Evolutionary conservation across 2,888 invertebrate genomes (phyloP), one percentile per base, ranked within the genome.

Genomic region (Odontothrips loti): DNA sequence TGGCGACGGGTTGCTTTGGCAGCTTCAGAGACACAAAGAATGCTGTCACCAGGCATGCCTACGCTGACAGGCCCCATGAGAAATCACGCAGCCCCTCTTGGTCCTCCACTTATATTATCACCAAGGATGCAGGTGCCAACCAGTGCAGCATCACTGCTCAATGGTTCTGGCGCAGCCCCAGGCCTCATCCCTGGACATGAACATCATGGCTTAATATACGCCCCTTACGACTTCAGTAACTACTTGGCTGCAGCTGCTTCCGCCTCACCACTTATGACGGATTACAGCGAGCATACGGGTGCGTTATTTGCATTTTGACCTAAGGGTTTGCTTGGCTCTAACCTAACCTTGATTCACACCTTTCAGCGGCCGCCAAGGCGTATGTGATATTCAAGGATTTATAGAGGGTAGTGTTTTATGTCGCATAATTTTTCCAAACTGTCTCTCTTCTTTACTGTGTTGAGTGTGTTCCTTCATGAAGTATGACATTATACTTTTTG

Each of bases 221-320:
- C 94, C 86, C 91, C 86, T 78, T 96, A 96, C 87, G 96, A 96
- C 87, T 96, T 96, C 89, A 94, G 93, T 87, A 95, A 96, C 89
- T 96, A 96, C 89, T 27, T 75, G 68, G 68, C 68, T 3, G 95
- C 96, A 81, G 95, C 96, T 83, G 90, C 96, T 86, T 90, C 90
- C 82, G 92, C 92, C 82, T 94, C 94, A 86, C 95, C 95, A 84
- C 91, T 95, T 85, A 92, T 95, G 87, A 92, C 94, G 84, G 93
- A 95, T 88, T 95, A 95, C 90, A 83, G 82, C 87, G 96, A 96
- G 90, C 95, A 96, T 92, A 94, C 95, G 92, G 96, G 96, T 96
- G 96, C 96, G 96, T 94, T 94, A 89, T 94, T 93, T 91, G 93
- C 93, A 89, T 93, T 93, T 91, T 94, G 92, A 93, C 87, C 90